Evolutionary conservation across 2,888 invertebrate species (phyloP), one percentile per base, ranked within the genome.

Genomic region (Cremastinae sp.): DNA sequence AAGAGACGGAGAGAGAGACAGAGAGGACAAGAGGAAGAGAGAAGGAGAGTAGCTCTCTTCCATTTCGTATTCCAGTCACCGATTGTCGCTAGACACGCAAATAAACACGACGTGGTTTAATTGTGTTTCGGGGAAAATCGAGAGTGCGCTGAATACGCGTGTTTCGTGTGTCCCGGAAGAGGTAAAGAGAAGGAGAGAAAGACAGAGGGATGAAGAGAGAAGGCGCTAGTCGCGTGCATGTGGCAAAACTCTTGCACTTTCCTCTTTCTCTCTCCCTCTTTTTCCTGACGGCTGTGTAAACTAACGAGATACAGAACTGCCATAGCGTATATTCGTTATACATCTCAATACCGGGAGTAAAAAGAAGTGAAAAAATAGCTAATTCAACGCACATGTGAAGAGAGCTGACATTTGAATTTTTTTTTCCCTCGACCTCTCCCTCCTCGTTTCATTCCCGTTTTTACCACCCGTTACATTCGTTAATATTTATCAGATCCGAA

Each of bases 1-100:
- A 4, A 14, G 59, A 28, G 22, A 41, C n/a, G 41, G 58, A 41
- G 16, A 22, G 28, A 12, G 22, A 22, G 10, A 7, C 18, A 1
- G 41, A 14, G 14, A 18, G 28, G 22, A 22, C 1, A 3, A 7
- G 49, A 9, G 5, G 18, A 39, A 37, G 51, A 8, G 39, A 12
- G 16, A 12, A 12, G 37, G 53, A 20, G 2, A 28, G 28, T 28
- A 28, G 28, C 28, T 56, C 37, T 47, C 22, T 70, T 62, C 75
- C 49, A 78, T 80, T 81, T 75, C 78, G 80, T 80, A 81, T 81
- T 81, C 78, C 70, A 72, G 45, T 71, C 75, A 76, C 65, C 78
- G 68, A 71, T 65, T 74, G 78, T 69, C 74, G 65, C 61, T 65
- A 75, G 75, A 69, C 76, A 73, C 66, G 76, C 78, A 78, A 82